A percentile compares a stretch with the other conserved stretches of the same genome.
phyloP scores from a whole-genome alignment of 1,140 invertebrate species.

The Danaus melanippus region DNA sequence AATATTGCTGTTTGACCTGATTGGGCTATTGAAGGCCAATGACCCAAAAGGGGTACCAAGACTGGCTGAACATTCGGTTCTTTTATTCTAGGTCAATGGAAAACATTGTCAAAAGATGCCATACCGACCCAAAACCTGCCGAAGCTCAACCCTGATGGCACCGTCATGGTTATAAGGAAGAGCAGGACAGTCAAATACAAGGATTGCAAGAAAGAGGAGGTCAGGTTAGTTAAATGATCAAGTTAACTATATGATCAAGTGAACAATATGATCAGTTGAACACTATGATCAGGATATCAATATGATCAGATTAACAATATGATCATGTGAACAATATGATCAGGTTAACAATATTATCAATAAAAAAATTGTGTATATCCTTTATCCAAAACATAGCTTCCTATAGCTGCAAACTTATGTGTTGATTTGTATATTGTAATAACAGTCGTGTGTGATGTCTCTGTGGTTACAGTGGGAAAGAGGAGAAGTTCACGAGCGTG shows the following conservation, averaged over 20 bases:
- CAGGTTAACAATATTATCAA: no score
- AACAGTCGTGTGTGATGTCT: neutral
- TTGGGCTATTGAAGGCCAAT: no score
- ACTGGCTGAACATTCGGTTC: neutral
- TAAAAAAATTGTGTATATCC: no score
- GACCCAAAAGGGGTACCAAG: no score
- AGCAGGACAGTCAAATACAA: constrained; percentile 58
- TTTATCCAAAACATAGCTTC: no score
- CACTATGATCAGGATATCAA: no score
- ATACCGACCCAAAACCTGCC: constrained; percentile 64
- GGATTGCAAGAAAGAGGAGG: constrained; percentile 45
- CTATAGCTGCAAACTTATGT: no score
- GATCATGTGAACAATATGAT: no score
- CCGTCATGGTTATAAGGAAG: constrained; percentile 64
- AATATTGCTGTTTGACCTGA: no score
- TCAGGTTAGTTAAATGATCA: constrained; percentile 23
- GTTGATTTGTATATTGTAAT: constrained; percentile 1
- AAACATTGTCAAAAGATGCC: constrained; percentile 63
- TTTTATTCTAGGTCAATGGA: constrained; percentile 60
- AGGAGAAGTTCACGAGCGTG: constrained; percentile 29
- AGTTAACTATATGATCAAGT: no score
- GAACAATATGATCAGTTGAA: no score
- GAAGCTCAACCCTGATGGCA: constrained; percentile 60
- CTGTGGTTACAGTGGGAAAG: constrained; percentile 24
- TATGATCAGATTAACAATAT: no score